These are phyloP conservation scores for Athalia rosae DNA, from an alignment of 2,888 invertebrate genomes.

Conservation along the genomic window DNA sequence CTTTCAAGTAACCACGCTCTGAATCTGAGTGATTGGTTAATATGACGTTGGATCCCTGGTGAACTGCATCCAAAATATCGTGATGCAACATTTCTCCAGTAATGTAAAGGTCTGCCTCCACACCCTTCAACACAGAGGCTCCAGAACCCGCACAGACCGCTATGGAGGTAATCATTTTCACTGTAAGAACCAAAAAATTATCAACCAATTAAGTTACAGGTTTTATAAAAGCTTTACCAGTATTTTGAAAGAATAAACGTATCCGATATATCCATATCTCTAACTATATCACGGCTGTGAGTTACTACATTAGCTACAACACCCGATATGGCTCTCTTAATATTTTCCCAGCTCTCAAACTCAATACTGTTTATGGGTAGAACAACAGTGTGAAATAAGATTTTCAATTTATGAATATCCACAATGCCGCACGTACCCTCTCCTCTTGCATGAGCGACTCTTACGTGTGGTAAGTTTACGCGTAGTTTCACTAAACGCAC, in stretches of 20 bases:
- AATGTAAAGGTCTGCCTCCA: slow-evolving; percentile 86
- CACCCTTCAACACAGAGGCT: slow-evolving; percentile 82
- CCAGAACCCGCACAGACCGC: slow-evolving; percentile 96
- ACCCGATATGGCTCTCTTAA: no score
- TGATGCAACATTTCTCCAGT: slow-evolving; percentile 98
- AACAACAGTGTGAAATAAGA: background rate
- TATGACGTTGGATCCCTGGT: slow-evolving; percentile 86
- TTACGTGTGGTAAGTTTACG: slow-evolving; percentile 81
- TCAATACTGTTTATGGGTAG: no score
- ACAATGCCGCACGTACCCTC: slow-evolving; percentile 63
- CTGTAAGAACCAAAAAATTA: slow-evolving; percentile 66
- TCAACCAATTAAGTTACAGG: slow-evolving; percentile 10
- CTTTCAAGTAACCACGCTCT: slow-evolving; percentile 88
- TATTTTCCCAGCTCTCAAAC: no score
- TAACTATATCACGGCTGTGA: no score
- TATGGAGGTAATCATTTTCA: slow-evolving; percentile 77
- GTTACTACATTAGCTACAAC: no score
- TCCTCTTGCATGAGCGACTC: slow-evolving; percentile 80
- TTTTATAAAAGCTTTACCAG: background rate
- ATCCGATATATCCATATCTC: no score
- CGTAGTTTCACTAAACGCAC: slow-evolving; percentile 82
- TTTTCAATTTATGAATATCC: slow-evolving; percentile 44
- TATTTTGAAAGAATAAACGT: no score
- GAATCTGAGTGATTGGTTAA: slow-evolving; percentile 96
- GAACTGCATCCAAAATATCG: slow-evolving; percentile 90